These are phyloP conservation scores for Strigamia transsilvanica DNA, from an alignment of 2,888 invertebrate genomes.

Conservation along the genomic window DNA sequence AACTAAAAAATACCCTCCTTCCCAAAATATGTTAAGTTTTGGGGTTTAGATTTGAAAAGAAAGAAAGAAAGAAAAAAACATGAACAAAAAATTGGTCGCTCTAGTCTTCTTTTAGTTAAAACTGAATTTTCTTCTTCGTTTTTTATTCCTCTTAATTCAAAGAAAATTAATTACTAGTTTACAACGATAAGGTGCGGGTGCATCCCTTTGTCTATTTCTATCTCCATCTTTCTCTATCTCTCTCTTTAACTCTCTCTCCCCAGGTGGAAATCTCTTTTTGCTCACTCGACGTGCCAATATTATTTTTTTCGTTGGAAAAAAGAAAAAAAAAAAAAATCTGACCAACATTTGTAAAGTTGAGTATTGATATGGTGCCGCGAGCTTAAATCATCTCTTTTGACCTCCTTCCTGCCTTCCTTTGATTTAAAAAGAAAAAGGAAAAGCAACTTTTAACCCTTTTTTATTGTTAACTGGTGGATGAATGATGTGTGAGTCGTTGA, in stretches of 20 bases:
- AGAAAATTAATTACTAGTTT: background rate
- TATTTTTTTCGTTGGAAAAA: conserved; percentile 24
- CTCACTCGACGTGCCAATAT: conserved; percentile 49
- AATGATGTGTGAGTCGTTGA: conserved; percentile 49
- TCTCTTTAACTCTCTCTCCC: conserved; percentile 37
- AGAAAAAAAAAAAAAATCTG: background rate
- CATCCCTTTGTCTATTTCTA: conserved; percentile 43
- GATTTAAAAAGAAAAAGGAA: too few relatives aligned
- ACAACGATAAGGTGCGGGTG: conserved; percentile 29
- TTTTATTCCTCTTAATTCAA: background rate
- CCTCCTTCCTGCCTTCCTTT: background rate
- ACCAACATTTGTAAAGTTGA: conserved; percentile 46
- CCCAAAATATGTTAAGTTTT: conserved; percentile 48
- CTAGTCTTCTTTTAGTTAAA: conserved; percentile 40
- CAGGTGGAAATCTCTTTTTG: conserved; percentile 50
- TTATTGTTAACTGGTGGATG: conserved; percentile 39
- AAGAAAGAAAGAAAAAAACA: conserved; percentile 26
- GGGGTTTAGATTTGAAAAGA: conserved; percentile 14
- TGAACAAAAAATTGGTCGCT: conserved; percentile 41
- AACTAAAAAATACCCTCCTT: conserved; percentile 4
- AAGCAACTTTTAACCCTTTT: background rate
- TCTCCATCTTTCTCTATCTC: conserved; percentile 46
- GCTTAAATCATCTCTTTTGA: conserved; percentile 39
- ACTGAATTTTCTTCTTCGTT: background rate
- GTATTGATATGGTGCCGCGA: conserved; percentile 44